These are phyloP conservation scores for Gopherus flavomarginatus DNA, from an alignment of 2,113 vertebrate genomes.

Conservation along the genomic window DNA sequence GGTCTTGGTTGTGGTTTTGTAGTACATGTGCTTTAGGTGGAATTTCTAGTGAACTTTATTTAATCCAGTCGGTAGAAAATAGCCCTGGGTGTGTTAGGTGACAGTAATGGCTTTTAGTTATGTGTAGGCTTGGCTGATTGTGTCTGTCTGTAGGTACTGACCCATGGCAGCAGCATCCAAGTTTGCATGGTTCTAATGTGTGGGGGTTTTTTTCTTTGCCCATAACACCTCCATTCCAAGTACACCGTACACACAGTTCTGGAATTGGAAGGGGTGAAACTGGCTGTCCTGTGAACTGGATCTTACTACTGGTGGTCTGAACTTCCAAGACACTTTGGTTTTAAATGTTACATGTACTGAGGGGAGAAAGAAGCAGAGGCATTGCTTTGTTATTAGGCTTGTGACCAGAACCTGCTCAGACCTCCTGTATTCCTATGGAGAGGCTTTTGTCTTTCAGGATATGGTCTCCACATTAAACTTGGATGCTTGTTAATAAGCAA, in stretches of 20 bases:
- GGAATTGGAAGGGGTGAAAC: not conserved
- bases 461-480: not conserved
- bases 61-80: not conserved
- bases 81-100: not conserved
- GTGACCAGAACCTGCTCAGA: not conserved
- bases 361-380: not conserved
- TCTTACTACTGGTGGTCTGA: not conserved
- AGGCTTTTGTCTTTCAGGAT: not conserved
- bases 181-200: not conserved
- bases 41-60: not conserved
- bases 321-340: too few relatives aligned
- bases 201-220: not conserved
- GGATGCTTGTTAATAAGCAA: not conserved
- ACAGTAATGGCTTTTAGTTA: not conserved
- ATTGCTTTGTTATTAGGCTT: not conserved
- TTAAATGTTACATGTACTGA: not conserved
- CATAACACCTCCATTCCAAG: not conserved
- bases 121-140: not conserved
- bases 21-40: not conserved
- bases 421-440: not conserved
- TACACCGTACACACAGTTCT: not conserved
- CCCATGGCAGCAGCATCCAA: not conserved
- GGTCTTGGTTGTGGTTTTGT: not conserved
- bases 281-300: not conserved
- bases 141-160: not conserved